These are phyloP conservation scores for Metellina segmentata DNA, from an alignment of 2,888 invertebrate species.

Conservation along the genomic window DNA sequence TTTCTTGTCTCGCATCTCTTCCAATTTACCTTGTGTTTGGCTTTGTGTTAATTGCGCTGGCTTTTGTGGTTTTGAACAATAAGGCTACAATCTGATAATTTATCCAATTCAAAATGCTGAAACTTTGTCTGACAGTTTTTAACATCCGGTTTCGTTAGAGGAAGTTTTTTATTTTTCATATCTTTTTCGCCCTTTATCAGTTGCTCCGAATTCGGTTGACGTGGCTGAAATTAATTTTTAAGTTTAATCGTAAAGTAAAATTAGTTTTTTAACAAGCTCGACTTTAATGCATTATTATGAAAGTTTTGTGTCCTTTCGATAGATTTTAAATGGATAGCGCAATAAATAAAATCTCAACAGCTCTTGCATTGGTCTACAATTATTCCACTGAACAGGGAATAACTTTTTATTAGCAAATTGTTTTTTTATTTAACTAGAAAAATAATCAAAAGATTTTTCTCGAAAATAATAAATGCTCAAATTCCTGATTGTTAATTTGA, in stretches of 20 bases:
- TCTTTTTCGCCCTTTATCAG: slow-evolving; percentile 5
- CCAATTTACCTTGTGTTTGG: slow-evolving; percentile 57
- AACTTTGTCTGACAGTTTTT: slow-evolving; percentile 52
- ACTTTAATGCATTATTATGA: not conserved
- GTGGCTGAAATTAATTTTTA: not conserved
- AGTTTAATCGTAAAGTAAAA: not conserved
- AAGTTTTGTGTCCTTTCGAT: not conserved
- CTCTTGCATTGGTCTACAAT: not conserved
- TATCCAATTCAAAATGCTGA: slow-evolving; percentile 46
- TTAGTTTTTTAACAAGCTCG: not conserved
- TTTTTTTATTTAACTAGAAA: not conserved
- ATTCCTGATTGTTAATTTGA: no score
- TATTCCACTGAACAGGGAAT: not conserved
- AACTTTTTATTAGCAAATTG: not conserved
- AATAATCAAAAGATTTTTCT: no score
- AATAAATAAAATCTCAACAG: not conserved
- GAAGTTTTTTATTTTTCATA: slow-evolving; percentile 5
- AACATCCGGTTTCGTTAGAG: slow-evolving; percentile 2
- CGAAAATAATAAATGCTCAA: no score
- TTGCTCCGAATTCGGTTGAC: slow-evolving; percentile 13
- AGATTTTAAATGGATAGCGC: not conserved
- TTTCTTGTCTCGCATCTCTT: slow-evolving; percentile 8
- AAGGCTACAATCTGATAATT: slow-evolving; percentile 65
- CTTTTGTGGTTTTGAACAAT: slow-evolving; percentile 63
- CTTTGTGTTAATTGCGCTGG: slow-evolving; percentile 65